Evolutionary conservation across 2,797 vertebrate species (phyloP), one percentile per base, ranked within the genome.

Genomic region (Capromys pilorides): DNA sequence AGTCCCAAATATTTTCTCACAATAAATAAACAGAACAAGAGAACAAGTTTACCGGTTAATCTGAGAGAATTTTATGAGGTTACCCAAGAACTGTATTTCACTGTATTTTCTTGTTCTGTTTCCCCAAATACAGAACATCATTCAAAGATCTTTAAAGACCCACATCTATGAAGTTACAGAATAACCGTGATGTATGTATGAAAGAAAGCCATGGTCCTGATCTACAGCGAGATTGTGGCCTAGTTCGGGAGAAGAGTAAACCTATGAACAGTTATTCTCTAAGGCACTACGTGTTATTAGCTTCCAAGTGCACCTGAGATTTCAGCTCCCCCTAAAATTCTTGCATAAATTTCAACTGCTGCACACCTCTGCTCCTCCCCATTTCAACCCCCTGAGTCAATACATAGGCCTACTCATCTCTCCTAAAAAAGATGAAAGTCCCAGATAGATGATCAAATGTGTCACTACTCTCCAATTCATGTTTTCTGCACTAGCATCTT

Each of bases 41-140:
- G 79, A 81, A 86, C 92, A 39, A n/a, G 28, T 83, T 89, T 92
- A 64, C 71, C 86, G 87, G 96, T 96, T 59, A 96, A 79, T 96
- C 86, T n/a, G 79, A 95, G 91, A 90, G 86, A 77, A 91, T 89
- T 96, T 90, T 49, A 39, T 10, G 8, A 6, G 31, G 71, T 86
- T 92, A 80, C 79, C 16, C 80, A 28, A 6, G 64, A 31, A 96
- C 41, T 11, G 0, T 28, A 36, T 87, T 78, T 57, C 94, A 85
- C 69, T 86, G 45, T 61, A 81, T 96, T 93, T 94, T 95, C 92
- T 89, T 95, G 5, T 5, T 28, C 92, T 90, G 66, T 89, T 91
- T 90, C 45, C 90, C 97, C 73, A 36, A 97, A 95, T 51, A 94
- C 94, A 39, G 96, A 96, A 36, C 26, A 22, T 66, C 18, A 22